phyloP scores from a whole-genome alignment of 2,113 vertebrate species.

The Terrapene triunguis region DNA sequence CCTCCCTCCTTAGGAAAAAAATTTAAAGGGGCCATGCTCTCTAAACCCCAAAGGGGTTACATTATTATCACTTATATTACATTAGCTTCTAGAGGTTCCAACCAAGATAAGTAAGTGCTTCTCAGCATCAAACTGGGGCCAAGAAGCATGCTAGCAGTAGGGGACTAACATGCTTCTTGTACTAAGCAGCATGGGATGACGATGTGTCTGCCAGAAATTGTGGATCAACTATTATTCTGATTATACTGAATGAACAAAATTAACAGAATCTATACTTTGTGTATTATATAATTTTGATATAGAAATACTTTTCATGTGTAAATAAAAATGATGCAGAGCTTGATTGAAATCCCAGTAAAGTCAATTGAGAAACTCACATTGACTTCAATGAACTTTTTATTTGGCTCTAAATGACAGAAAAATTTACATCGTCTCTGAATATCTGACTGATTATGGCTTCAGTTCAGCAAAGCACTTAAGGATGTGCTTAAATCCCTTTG shows the following conservation, averaged over 20 bases:
- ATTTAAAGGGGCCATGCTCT: no score
- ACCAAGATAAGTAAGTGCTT: neutral
- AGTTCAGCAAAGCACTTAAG: neutral
- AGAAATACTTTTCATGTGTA: neutral
- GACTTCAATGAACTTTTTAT: neutral
- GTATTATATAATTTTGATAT: neutral
- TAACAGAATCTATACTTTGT: neutral
- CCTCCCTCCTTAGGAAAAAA: no score
- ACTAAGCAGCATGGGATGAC: neutral
- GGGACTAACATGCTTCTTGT: neutral
- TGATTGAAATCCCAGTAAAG: neutral
- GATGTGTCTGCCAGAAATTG: neutral
- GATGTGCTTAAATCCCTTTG: neutral
- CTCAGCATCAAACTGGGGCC: neutral
- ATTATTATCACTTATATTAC: neutral
- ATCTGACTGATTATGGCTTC: neutral
- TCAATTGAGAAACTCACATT: neutral
- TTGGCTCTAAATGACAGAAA: neutral
- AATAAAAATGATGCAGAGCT: neutral
- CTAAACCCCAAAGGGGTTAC: no score
- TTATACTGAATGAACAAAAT: neutral
- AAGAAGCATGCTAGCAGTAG: neutral
- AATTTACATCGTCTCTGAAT: neutral
- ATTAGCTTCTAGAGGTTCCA: neutral
- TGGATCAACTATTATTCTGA: neutral